Conservation (phyloP, 2,888 invertebrate species). For the Noctua fimbriata region DNA sequence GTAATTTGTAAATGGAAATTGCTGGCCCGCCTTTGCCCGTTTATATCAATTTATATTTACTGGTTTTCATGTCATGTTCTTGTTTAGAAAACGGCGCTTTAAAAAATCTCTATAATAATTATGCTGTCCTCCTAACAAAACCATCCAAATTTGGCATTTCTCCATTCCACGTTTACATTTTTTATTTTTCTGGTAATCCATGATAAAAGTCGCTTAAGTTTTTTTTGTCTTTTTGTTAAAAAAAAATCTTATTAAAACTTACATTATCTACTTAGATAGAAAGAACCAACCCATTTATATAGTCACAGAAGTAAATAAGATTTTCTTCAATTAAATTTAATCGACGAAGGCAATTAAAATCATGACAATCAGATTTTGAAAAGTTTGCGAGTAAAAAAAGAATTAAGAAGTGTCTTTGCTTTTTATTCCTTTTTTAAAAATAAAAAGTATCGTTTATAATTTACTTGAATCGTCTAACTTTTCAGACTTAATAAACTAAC, state of each 20-base stretch:
- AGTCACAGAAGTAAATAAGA: not conserved
- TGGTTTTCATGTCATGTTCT: not conserved
- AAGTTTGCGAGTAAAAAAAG: not conserved
- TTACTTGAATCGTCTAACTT: constrained; percentile 52
- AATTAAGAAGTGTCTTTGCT: not conserved
- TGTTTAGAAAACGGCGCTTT: not conserved
- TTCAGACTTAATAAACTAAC: constrained; percentile 58
- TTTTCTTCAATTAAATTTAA: constrained; percentile 1
- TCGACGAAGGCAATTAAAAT: constrained; percentile 17
- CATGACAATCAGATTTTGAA: not conserved
- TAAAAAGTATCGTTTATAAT: constrained; percentile 3
- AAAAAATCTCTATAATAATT: not conserved
- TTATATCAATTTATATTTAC: constrained; percentile 13
- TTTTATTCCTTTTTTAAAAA: not conserved
- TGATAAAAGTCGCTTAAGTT: not conserved
- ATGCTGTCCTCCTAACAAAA: not conserved
- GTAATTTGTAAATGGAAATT: constrained; percentile 21
- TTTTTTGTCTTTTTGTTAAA: not conserved
- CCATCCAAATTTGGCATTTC: not conserved
- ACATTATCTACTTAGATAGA: not conserved
- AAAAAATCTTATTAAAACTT: not conserved
- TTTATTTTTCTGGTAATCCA: not conserved
- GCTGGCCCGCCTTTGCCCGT: not conserved
- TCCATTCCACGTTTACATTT: not conserved
- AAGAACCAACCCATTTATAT: not conserved